A percentile compares a stretch with the other conserved stretches of the same genome.
Evolutionary conservation across 2,888 invertebrate species (phyloP).

Genomic region (Stenoptilia bipunctidactyla): DNA sequence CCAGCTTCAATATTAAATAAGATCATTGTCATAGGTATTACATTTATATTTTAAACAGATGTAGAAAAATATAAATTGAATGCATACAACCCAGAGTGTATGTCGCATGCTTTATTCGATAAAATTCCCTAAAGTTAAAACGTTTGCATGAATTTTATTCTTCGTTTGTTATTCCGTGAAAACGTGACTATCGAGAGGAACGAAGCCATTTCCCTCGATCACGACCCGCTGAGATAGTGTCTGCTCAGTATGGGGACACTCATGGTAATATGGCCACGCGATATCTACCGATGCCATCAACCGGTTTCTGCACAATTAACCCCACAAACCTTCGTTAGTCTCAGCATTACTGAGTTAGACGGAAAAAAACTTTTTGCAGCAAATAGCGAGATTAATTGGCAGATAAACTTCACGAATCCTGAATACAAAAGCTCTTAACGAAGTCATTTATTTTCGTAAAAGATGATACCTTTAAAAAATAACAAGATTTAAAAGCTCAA

Average conservation of each 20-base stretch:
- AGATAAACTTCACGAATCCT: neutral
- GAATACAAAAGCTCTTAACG: neutral
- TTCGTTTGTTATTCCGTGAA: constrained; percentile 31
- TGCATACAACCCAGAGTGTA: no score
- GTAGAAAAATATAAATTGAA: no score
- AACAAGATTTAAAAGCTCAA: no score
- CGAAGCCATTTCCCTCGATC: constrained; percentile 40
- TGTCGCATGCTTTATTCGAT: no score
- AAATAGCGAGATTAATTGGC: neutral
- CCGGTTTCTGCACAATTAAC: constrained; percentile 35
- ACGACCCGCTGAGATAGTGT: constrained; percentile 46
- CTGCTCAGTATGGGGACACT: constrained; percentile 26
- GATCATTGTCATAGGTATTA: no score
- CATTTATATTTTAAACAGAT: no score
- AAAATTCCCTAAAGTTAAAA: no score
- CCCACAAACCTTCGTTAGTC: constrained; percentile 37
- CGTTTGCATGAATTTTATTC: constrained; percentile 45
- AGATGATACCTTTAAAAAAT: no score
- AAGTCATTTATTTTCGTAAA: no score
- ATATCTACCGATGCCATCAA: constrained; percentile 20
- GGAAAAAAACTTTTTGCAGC: neutral
- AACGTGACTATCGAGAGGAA: constrained; percentile 48
- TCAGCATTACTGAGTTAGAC: constrained; percentile 7
- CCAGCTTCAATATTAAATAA: no score
- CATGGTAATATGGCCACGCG: constrained; percentile 33